phyloP scores from a whole-genome alignment of 2,888 invertebrate genomes.

The Eilema griseolum region DNA sequence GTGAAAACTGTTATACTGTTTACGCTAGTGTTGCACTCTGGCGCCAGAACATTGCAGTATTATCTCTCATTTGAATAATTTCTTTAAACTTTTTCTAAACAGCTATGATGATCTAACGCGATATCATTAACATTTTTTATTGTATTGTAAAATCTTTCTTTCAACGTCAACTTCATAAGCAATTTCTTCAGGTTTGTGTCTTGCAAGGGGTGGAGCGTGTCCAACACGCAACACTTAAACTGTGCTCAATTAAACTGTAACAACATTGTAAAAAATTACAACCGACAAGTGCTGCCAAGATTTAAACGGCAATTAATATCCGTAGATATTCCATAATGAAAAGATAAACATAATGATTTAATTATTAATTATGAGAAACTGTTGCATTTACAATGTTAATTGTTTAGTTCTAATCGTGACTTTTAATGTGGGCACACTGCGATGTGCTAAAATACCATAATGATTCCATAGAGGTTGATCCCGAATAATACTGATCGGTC shows the following conservation, averaged over 20 bases:
- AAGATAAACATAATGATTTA: constrained; percentile 38
- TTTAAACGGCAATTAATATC: constrained; percentile 42
- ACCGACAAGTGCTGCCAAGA: constrained; percentile 35
- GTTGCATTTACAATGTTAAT: constrained; percentile 12
- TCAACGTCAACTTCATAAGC: background rate
- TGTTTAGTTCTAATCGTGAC: background rate
- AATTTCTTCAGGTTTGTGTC: constrained; percentile 12
- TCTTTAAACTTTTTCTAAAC: too few relatives aligned
- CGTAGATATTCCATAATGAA: constrained; percentile 35
- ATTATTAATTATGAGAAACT: constrained; percentile 33
- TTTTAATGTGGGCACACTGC: background rate
- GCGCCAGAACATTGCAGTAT: too few relatives aligned
- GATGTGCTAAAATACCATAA: too few relatives aligned
- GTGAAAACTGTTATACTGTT: too few relatives aligned
- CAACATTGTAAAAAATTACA: constrained; percentile 38
- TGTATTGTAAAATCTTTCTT: background rate
- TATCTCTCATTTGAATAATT: too few relatives aligned
- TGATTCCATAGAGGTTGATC: too few relatives aligned
- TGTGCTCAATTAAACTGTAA: constrained; percentile 30
- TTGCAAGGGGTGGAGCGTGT: constrained; percentile 26
- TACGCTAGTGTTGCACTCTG: too few relatives aligned
- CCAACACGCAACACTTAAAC: constrained; percentile 41
- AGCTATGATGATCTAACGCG: background rate
- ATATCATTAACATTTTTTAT: background rate
- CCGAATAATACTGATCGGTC: too few relatives aligned